Evolutionary conservation across 92 coral and sea anemone species (phyloP), one percentile per base, ranked within the genome.

Genomic region (Actinostola sp.): DNA sequence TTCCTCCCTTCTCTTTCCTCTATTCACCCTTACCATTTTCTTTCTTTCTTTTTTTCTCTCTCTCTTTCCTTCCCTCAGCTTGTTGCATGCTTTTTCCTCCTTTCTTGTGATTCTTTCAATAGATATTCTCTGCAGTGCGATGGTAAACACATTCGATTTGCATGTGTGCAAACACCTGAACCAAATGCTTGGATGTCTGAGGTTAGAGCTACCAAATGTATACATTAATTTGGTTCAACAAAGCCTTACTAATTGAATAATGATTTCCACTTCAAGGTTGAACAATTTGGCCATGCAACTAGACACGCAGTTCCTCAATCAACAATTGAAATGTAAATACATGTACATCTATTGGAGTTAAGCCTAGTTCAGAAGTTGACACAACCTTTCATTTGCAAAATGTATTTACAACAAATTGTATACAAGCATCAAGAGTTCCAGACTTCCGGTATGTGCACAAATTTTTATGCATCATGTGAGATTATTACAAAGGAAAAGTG

Each of bases 161-260:
- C 90, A 61, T 80, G 94, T 61, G 65, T 89, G 53, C 94, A 89
- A 67, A 86, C 89, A 6, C 39, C 86, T 21, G 88, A 85, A 54
- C 94, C 94, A 46, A 66, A 71, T 45, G 46, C 80, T 32, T 89
- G 94, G 94, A 89, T 89, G 90, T 43, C 61, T 34, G 94, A 89
- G 90, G 94, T 85, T 9, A 36, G 27, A 27, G 35, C n/a, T 44
- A 44, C n/a, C n/a, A n/a, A n/a, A n/a, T n/a, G 19, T 10, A 54
- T 15, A 48, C 27, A 31, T 63, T 43, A 17, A 9, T 17, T 43
- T 43, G 17, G 9, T 41, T 50, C 25, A 11, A 50, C 57, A 50
- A 50, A 39, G n/a, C n/a, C n/a, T n/a, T n/a, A n/a, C n/a, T 43
- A 8, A 52, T 52, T 52, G 28, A 17, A 52, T 21, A 56, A 3